Evolutionary conservation across 2,797 vertebrate genomes (phyloP), one percentile per base, ranked within the genome.

Genomic region (Lepus oiostolus): DNA sequence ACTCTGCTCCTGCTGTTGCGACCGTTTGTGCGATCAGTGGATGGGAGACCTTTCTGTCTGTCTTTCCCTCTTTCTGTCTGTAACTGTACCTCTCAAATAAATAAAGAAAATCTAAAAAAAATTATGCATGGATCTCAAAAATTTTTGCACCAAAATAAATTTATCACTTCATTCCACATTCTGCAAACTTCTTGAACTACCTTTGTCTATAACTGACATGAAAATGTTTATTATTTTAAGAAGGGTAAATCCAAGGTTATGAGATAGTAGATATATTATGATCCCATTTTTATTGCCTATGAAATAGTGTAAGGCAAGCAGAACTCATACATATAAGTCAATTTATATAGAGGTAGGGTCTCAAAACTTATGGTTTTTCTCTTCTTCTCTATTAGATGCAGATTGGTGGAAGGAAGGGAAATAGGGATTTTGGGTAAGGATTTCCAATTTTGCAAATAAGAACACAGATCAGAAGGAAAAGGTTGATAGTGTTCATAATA

Each of bases 361-460:
- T 90, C 50, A 80, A 47, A 91, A 77, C 47, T 52, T 80, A 35
- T 1, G 8, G 42, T 47, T 0, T 77, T 10, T 71, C 63, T 50
- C 62, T 72, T 87, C 26, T n/a, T 92, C 10, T 84, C 24, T 92
- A 3, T 79, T 80, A 65, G 71, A 89, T 52, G 91, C 28, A 54
- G 26, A 1, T 65, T 74, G 2, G 47, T 74, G 1, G 60, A 77
- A 77, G 13, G 62, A 85, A 54, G 13, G 30, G 38, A n/a, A 54
- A 42, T 16, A 58, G 4, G 0, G 19, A 19, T 71, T 2, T 28
- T 81, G 30, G 17, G 1, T 83, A 42, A 94, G 58, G 65, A 12
- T 90, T 95, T 68, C 14, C 62, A 81, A 92, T 30, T 91, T 93
- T 72, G 26, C 26, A 95, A 95, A 82, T 85, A 28, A 93, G 50